A percentile compares a stretch with the other conserved stretches of the same genome.
Evolutionary conservation across 2,888 invertebrate genomes (phyloP).

Genomic region (Campaea margaritaria): DNA sequence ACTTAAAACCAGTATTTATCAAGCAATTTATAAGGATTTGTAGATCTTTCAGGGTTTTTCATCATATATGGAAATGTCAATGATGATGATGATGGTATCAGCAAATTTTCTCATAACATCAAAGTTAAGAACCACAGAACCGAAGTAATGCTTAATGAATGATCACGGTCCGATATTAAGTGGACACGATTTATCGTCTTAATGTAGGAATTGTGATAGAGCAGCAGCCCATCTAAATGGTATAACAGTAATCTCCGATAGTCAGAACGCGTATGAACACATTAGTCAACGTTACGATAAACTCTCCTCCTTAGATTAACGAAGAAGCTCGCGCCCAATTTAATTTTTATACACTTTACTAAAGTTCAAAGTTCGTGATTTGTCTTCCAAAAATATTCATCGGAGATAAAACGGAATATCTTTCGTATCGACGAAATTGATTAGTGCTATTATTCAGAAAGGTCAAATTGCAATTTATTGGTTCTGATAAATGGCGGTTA

Average conservation of each 20-base stretch:
- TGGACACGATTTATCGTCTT: slow-evolving; percentile 77
- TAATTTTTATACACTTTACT: slow-evolving; percentile 60
- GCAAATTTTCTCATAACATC: slow-evolving; percentile 1
- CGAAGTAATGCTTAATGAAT: slow-evolving; percentile 73
- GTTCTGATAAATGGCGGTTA: slow-evolving; percentile 38
- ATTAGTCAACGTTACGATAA: slow-evolving; percentile 73
- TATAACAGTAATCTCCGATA: slow-evolving; percentile 69
- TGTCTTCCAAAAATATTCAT: slow-evolving; percentile 56
- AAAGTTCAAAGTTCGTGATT: slow-evolving; percentile 70
- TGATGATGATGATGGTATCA: not conserved
- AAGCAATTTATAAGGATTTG: too few species aligned
- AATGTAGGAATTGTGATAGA: slow-evolving; percentile 74
- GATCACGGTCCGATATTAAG: slow-evolving; percentile 76
- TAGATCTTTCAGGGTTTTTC: too few species aligned
- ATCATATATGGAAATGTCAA: not conserved
- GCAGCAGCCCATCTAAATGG: slow-evolving; percentile 67
- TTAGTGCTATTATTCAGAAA: slow-evolving; percentile 48
- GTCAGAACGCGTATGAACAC: slow-evolving; percentile 63
- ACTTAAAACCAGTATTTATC: too few species aligned
- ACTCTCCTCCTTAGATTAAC: slow-evolving; percentile 32
- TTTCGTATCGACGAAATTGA: slow-evolving; percentile 48
- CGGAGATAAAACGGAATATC: slow-evolving; percentile 49
- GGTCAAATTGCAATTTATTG: slow-evolving; percentile 44
- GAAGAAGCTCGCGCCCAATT: slow-evolving; percentile 58
- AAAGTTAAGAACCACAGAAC: slow-evolving; percentile 31